phyloP scores from a whole-genome alignment of 2,888 invertebrate species.

The Ochropacha duplaris region DNA sequence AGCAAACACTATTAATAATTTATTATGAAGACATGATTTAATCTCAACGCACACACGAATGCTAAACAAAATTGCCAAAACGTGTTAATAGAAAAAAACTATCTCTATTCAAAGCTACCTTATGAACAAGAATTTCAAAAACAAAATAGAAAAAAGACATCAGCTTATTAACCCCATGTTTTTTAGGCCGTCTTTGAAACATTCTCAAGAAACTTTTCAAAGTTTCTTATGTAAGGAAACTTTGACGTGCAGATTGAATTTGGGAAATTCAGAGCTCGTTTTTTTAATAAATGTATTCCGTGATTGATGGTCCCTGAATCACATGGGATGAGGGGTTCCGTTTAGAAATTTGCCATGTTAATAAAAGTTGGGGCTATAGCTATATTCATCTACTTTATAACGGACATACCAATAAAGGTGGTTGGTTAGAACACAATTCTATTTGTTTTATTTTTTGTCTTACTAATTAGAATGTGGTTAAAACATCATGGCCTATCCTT shows the following conservation, averaged over 20 bases:
- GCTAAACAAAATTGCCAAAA: too few relatives aligned
- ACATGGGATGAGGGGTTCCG: neutral
- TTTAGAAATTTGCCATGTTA: neutral
- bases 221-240: slow-evolving; percentile 5
- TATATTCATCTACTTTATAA: neutral
- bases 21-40: too few relatives aligned
- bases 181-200: slow-evolving; percentile 1
- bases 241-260: neutral
- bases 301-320: slow-evolving; percentile 3
- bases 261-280: neutral
- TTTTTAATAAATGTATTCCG: slow-evolving; percentile 6
- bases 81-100: too few relatives aligned
- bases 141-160: neutral
- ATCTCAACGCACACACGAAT: too few relatives aligned
- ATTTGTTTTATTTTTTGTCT: too few relatives aligned
- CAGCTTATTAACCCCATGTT: slow-evolving; percentile 5
- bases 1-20: too few relatives aligned
- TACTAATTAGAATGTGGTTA: too few relatives aligned
- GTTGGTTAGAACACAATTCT: neutral
- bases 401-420: neutral
- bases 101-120: neutral
- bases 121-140: neutral
- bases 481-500: too few relatives aligned
- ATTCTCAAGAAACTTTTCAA: neutral
- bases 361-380: neutral